phyloP scores from a whole-genome alignment of 2,113 vertebrate species.

The Bettongia penicillata region DNA sequence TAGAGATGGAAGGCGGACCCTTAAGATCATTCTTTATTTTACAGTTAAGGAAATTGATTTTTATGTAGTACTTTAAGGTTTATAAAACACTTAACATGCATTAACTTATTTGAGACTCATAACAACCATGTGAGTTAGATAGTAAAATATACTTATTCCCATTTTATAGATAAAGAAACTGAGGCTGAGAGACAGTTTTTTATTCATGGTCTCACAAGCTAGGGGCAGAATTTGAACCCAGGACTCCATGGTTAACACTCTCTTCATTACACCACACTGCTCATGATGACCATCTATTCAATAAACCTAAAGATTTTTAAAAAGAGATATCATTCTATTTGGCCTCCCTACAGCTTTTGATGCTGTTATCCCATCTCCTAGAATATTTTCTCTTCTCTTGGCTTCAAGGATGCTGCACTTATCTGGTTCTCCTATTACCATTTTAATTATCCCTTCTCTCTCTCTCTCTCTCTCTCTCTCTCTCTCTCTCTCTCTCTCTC shows the following conservation, averaged over 20 bases:
- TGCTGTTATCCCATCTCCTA: not conserved
- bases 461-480: no score
- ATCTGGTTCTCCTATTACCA: not conserved
- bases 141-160: not conserved
- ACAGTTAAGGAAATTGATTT: not conserved
- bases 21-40: not conserved
- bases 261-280: not conserved
- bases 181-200: not conserved
- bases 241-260: not conserved
- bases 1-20: not conserved
- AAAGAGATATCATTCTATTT: not conserved
- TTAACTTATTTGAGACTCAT: not conserved
- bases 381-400: not conserved
- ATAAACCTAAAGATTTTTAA: not conserved
- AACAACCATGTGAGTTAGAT: not conserved
- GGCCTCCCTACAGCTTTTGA: not conserved
- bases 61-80: not conserved
- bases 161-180: not conserved
- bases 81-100: not conserved
- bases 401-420: not conserved
- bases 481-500: no score
- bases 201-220: not conserved
- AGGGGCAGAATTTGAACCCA: not conserved
- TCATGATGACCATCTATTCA: not conserved
- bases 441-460: not conserved